A percentile compares a stretch with the other conserved stretches of the same genome.
Conservation (phyloP, 1,140 invertebrate species). For the Anthonomus grandis region DNA sequence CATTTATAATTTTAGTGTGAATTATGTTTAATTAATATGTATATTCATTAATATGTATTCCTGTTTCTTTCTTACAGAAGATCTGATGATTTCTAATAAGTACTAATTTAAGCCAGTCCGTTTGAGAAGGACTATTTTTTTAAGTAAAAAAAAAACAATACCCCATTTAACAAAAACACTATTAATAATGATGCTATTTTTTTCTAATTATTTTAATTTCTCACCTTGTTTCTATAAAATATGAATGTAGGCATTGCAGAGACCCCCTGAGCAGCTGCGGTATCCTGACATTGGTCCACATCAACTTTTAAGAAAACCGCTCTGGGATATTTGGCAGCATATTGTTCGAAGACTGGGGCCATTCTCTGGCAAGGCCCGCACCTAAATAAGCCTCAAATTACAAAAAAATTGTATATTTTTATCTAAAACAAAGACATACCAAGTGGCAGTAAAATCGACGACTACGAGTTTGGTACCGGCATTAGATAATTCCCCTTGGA, state of each 20-base stretch:
- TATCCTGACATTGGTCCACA: constrained; percentile 84
- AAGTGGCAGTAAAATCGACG: constrained; percentile 89
- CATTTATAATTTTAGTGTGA: too few relatives aligned
- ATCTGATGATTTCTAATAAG: too few relatives aligned
- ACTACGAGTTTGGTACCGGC: constrained; percentile 88
- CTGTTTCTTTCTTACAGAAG: too few relatives aligned
- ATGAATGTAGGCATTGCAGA: constrained; percentile 98
- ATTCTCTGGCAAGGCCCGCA: constrained; percentile 94
- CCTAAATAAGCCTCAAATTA: constrained; percentile 54
- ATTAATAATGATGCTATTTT: too few relatives aligned
- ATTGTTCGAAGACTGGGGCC: constrained; percentile 83
- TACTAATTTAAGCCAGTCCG: too few relatives aligned
- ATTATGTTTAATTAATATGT: too few relatives aligned
- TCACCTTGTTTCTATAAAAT: constrained; percentile 83
- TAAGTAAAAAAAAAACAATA: too few relatives aligned
- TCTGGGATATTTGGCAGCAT: constrained; percentile 80
- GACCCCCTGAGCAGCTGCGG: constrained; percentile 80
- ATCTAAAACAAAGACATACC: constrained; percentile 57
- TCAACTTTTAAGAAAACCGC: constrained; percentile 95
- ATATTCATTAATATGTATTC: too few relatives aligned
- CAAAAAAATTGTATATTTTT: background rate
- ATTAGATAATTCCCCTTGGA: constrained; percentile 73
- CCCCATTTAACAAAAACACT: too few relatives aligned
- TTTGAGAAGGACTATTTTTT: too few relatives aligned
- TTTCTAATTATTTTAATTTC: too few relatives aligned